Evolutionary conservation across 2,113 vertebrate genomes (phyloP).

Genomic region (Amphiprion ocellaris): DNA sequence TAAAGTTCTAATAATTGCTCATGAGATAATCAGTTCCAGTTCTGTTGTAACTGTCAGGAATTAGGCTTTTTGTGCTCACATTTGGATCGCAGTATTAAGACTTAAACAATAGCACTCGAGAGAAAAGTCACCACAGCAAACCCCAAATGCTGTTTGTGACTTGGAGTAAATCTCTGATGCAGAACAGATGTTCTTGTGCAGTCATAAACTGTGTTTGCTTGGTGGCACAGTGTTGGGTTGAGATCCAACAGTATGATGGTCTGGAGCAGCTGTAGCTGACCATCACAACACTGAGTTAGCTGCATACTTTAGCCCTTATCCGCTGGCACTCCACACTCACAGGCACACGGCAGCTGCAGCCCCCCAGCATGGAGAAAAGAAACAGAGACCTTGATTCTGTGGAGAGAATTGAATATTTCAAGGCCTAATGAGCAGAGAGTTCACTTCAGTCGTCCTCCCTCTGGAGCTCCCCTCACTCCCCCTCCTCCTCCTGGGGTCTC

Average conservation of each 20-base stretch:
- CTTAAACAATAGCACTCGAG: neutral
- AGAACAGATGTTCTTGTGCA: neutral
- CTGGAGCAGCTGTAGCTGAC: slow-evolving; percentile 66
- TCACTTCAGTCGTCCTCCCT: slow-evolving; percentile 23
- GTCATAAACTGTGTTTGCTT: neutral
- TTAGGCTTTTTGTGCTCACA: too few relatives aligned
- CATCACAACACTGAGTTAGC: slow-evolving; percentile 10
- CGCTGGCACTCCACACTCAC: neutral
- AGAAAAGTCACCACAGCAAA: neutral
- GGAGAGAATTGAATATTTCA: slow-evolving; percentile 45
- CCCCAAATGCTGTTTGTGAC: too few relatives aligned
- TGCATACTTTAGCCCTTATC: slow-evolving; percentile 55
- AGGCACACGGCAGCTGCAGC: slow-evolving; percentile 45
- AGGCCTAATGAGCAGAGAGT: slow-evolving; percentile 61
- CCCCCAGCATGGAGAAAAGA: slow-evolving; percentile 8
- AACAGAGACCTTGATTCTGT: slow-evolving; percentile 27
- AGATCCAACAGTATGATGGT: slow-evolving; percentile 41
- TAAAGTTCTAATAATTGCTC: too few relatives aligned
- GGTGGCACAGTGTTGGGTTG: neutral
- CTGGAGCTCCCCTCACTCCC: neutral
- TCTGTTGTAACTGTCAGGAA: too few relatives aligned
- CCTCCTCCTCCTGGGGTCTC: neutral
- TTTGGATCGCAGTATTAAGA: too few relatives aligned
- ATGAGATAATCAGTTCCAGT: too few relatives aligned
- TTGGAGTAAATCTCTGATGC: neutral